Conservation (phyloP, 2,113 vertebrate species). For the Oryzias javanicus region DNA sequence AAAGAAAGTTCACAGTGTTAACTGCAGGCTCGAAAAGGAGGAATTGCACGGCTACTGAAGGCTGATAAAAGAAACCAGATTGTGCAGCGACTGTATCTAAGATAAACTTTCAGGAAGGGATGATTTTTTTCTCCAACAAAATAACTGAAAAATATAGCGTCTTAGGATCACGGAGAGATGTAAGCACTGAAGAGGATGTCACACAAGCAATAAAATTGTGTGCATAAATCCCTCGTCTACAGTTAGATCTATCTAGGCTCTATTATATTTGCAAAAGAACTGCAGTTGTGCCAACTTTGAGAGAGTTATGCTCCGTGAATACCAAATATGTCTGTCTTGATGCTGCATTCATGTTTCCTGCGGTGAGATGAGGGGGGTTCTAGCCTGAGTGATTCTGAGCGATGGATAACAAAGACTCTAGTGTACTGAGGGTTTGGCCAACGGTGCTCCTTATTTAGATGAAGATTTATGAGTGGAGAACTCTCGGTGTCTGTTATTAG, state of each 20-base stretch:
- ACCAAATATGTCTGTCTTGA: background rate
- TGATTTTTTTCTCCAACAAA: no score
- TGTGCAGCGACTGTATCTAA: background rate
- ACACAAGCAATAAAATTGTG: background rate
- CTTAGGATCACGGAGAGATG: background rate
- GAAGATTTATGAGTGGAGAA: conserved; percentile 33
- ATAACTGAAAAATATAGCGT: background rate
- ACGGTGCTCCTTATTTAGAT: conserved; percentile 18
- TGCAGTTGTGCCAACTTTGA: background rate
- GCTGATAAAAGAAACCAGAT: conserved; percentile 27
- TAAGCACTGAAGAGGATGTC: background rate
- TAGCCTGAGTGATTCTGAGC: background rate
- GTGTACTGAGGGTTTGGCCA: conserved; percentile 12
- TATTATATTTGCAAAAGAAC: conserved; percentile 1
- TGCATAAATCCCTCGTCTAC: background rate
- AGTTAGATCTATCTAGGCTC: conserved; percentile 2
- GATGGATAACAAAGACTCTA: conserved; percentile 1
- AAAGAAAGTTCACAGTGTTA: conserved; percentile 49
- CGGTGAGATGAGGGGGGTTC: conserved; percentile 6
- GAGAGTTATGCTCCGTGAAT: conserved; percentile 3
- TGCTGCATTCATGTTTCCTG: conserved; percentile 3
- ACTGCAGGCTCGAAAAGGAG: conserved; percentile 11
- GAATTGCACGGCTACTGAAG: conserved; percentile 13
- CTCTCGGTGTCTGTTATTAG: conserved; percentile 14
- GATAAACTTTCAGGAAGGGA: no score